Evolutionary conservation across 2,888 invertebrate genomes (phyloP).

Genomic region (Metallyticus violacea): DNA sequence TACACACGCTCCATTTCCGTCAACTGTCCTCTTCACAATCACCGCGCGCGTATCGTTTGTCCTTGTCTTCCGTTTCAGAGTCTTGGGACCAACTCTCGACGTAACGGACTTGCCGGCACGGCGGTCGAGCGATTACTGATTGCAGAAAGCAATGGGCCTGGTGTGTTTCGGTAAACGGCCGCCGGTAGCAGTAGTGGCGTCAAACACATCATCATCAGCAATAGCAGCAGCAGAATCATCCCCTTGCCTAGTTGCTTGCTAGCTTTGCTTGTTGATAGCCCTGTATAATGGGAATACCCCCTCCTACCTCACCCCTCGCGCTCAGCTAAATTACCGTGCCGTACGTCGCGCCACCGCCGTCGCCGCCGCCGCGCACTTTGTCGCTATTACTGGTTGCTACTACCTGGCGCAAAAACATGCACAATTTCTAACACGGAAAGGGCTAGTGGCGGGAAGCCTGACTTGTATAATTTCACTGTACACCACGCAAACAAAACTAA

Average conservation of each 20-base stretch:
- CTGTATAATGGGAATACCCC: slow-evolving; percentile 30
- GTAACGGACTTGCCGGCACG: neutral
- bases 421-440: neutral
- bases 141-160: slow-evolving; percentile 17
- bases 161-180: slow-evolving; percentile 32
- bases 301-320: slow-evolving; percentile 8
- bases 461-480: no score
- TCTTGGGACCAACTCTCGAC: neutral
- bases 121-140: slow-evolving; percentile 29
- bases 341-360: slow-evolving; percentile 4
- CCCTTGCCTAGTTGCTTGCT: slow-evolving; percentile 14
- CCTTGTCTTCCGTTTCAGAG: neutral
- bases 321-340: slow-evolving; percentile 31
- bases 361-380: slow-evolving; percentile 27
- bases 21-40: neutral
- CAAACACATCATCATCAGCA: slow-evolving; percentile 33
- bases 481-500: no score
- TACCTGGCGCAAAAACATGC: slow-evolving; percentile 26
- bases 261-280: slow-evolving; percentile 34
- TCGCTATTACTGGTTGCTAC: slow-evolving; percentile 29
- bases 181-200: slow-evolving; percentile 33
- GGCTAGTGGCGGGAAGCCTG: no score
- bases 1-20: neutral
- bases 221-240: slow-evolving; percentile 10
- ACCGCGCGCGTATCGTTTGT: neutral